These are phyloP conservation scores for Diloba caeruleocephala DNA, from an alignment of 2,888 invertebrate genomes.

Conservation along the genomic window DNA sequence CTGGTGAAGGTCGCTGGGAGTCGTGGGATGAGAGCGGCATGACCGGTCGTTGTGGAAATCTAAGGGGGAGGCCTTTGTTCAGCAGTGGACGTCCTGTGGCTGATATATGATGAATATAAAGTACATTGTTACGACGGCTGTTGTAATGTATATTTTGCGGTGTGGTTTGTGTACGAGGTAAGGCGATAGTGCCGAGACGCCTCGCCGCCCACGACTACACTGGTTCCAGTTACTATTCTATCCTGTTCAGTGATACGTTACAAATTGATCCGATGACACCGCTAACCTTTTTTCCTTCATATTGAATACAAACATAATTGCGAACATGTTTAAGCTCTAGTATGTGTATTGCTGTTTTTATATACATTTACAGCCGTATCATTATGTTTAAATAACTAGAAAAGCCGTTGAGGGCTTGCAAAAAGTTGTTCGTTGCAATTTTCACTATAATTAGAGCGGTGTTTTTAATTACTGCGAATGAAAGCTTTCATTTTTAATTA, in stretches of 20 bases:
- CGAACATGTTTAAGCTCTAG: conserved; percentile 7
- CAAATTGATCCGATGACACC: conserved; percentile 75
- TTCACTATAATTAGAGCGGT: conserved; percentile 31
- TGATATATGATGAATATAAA: conserved; percentile 17
- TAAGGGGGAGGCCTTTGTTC: too few relatives aligned
- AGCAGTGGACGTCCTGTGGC: too few relatives aligned
- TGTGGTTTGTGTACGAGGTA: conserved; percentile 63
- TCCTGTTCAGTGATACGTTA: conserved; percentile 73
- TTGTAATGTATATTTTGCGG: conserved; percentile 76
- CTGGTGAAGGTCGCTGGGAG: too few relatives aligned
- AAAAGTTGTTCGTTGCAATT: conserved; percentile 26
- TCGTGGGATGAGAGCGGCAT: too few relatives aligned
- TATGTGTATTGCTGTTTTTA: conserved; percentile 30
- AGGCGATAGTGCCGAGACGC: conserved; percentile 70
- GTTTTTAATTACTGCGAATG: conserved; percentile 35
- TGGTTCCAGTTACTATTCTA: conserved; percentile 70
- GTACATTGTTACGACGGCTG: conserved; percentile 6
- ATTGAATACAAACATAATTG: conserved; percentile 42
- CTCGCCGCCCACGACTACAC: conserved; percentile 70
- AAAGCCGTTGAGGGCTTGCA: conserved; percentile 15
- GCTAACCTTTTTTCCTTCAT: conserved; percentile 58
- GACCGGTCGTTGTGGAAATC: too few relatives aligned
- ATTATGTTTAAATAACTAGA: conserved; percentile 38
- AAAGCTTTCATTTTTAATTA: conserved; percentile 30
- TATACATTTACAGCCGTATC: conserved; percentile 17